A percentile compares a stretch with the other conserved stretches of the same genome.
These are phyloP conservation scores for Melanotaenia boesemani DNA, from an alignment of 2,797 vertebrate species.

Conservation along the genomic window DNA sequence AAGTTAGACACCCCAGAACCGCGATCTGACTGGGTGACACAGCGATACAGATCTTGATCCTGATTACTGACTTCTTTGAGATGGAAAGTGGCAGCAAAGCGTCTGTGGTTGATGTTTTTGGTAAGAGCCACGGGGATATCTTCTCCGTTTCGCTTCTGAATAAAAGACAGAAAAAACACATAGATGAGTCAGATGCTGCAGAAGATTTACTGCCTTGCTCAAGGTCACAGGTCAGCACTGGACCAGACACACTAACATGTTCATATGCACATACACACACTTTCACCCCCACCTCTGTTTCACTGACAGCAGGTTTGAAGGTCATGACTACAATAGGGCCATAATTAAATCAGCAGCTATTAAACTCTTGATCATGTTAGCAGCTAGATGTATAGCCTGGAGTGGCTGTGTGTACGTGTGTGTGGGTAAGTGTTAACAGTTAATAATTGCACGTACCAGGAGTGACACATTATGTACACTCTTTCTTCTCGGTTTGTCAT, in stretches of 20 bases:
- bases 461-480: slow-evolving; percentile 12
- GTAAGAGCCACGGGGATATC: slow-evolving; percentile 96
- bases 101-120: slow-evolving; percentile 98
- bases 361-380: slow-evolving; percentile 78
- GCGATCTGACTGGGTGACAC: slow-evolving; percentile 95
- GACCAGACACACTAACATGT: background rate
- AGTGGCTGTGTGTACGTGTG: slow-evolving; percentile 31
- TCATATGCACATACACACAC: slow-evolving; percentile 11
- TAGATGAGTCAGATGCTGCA: slow-evolving; percentile 25
- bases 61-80: slow-evolving; percentile 94
- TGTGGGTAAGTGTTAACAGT: slow-evolving; percentile 24
- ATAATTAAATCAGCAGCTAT: slow-evolving; percentile 80
- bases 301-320: slow-evolving; percentile 73
- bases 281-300: slow-evolving; percentile 5
- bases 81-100: slow-evolving; percentile 95
- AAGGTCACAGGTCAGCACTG: slow-evolving; percentile 55
- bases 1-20: slow-evolving; percentile 98
- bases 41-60: slow-evolving; percentile 96
- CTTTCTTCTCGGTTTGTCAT: slow-evolving; percentile 7
- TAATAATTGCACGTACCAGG: slow-evolving; percentile 33
- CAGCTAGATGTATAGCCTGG: slow-evolving; percentile 61
- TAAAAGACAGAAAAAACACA: slow-evolving; percentile 42
- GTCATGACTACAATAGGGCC: slow-evolving; percentile 75
- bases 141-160: slow-evolving; percentile 94
- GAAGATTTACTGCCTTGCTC: slow-evolving; percentile 58